phyloP scores from a whole-genome alignment of 2,888 invertebrate genomes.

The Leucozona laternaria region DNA sequence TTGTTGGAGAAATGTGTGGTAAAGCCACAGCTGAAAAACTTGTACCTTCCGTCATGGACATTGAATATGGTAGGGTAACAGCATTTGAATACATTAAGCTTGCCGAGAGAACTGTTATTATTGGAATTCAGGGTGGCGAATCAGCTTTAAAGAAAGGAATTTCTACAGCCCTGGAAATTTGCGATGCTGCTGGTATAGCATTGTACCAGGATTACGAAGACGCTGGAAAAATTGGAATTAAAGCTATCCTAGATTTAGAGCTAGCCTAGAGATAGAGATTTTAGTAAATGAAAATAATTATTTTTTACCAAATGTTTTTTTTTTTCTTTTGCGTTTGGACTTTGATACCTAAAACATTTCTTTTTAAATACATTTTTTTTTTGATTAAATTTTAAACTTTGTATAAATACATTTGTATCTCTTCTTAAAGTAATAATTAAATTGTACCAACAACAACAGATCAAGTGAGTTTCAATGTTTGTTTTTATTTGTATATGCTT shows the following conservation, averaged over 20 bases:
- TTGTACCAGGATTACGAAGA: conserved; percentile 1
- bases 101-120: not conserved
- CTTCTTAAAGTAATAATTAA: too few species aligned
- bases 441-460: too few species aligned
- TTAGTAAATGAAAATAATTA: not conserved
- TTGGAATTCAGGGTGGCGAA: not conserved
- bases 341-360: too few species aligned
- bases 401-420: too few species aligned
- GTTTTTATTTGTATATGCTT: too few species aligned
- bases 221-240: not conserved
- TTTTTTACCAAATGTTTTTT: too few species aligned
- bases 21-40: not conserved
- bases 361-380: too few species aligned
- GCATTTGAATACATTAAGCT: not conserved
- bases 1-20: not conserved
- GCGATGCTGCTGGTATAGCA: not conserved
- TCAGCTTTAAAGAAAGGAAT: not conserved
- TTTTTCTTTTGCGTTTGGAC: too few species aligned
- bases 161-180: not conserved
- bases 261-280: too few species aligned
- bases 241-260: not conserved
- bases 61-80: not conserved
- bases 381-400: too few species aligned
- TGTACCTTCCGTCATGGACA: not conserved
- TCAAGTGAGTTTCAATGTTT: too few species aligned